These are phyloP conservation scores for Oenanthe oenanthe DNA, from an alignment of 2,113 vertebrate genomes.

Conservation along the genomic window DNA sequence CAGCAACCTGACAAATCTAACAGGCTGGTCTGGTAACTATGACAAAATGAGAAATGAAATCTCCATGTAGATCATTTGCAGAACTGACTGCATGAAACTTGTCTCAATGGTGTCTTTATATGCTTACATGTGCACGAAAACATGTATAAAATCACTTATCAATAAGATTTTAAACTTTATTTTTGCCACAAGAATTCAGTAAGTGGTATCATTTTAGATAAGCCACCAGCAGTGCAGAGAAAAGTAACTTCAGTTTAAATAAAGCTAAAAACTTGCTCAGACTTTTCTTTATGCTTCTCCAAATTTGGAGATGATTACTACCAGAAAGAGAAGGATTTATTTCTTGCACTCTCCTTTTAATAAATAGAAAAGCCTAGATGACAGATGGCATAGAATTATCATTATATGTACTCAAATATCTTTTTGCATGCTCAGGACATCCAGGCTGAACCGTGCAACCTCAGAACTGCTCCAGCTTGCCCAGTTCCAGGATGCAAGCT, in stretches of 20 bases:
- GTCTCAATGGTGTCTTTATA: neutral
- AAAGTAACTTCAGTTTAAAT: conserved; percentile 4
- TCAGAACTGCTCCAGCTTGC: neutral
- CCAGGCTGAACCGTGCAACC: neutral
- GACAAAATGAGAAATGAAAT: neutral
- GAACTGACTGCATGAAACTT: neutral
- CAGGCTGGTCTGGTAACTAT: neutral
- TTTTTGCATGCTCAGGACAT: neutral
- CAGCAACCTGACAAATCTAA: neutral
- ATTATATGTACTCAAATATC: neutral
- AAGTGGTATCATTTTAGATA: neutral
- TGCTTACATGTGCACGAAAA: neutral
- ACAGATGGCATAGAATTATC: neutral
- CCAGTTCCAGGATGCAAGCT: neutral
- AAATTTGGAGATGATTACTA: conserved; percentile 13
- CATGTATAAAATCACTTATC: neutral
- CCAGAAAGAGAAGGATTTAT: neutral
- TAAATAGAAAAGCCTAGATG: neutral
- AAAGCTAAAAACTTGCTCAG: neutral
- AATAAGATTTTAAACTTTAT: neutral
- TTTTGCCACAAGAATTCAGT: neutral
- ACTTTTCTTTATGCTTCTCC: neutral
- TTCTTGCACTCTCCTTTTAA: neutral
- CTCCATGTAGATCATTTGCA: neutral
- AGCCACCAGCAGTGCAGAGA: neutral